phyloP scores from a whole-genome alignment of 2,113 vertebrate genomes.

The Rattus norvegicus region DNA sequence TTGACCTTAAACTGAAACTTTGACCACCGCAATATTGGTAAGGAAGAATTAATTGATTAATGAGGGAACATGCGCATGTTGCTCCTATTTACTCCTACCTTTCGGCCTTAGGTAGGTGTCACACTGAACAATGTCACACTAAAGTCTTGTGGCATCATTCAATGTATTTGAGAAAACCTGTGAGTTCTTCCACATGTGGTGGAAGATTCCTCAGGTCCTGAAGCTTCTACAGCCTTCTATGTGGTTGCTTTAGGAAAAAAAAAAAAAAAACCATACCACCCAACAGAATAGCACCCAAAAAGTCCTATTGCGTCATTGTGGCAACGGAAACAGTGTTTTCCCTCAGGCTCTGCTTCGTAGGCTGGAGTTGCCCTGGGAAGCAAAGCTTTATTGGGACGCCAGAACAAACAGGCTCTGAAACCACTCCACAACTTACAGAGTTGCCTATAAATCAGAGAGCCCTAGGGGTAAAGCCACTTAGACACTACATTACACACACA shows the following conservation, averaged over 20 bases:
- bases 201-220: neutral
- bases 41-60: neutral
- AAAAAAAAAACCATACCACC: too few relatives aligned
- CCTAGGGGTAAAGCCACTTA: conserved; percentile 76
- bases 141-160: neutral
- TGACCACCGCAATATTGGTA: neutral
- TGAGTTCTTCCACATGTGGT: neutral
- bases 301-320: conserved; percentile 71
- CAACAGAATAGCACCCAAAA: conserved; percentile 62
- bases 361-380: conserved; percentile 80
- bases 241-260: conserved; percentile 51
- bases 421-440: conserved; percentile 69
- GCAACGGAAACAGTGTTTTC: conserved; percentile 67
- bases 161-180: neutral
- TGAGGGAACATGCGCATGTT: neutral
- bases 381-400: conserved; percentile 80
- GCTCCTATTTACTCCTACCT: neutral
- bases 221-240: neutral
- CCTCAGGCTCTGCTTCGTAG: conserved; percentile 75
- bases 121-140: neutral
- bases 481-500: conserved; percentile 39
- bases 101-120: neutral
- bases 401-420: conserved; percentile 80
- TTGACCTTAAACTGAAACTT: neutral
- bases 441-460: conserved; percentile 80